Conservation (phyloP, 2,797 vertebrate species). For the Ispidina lecontei region DNA sequence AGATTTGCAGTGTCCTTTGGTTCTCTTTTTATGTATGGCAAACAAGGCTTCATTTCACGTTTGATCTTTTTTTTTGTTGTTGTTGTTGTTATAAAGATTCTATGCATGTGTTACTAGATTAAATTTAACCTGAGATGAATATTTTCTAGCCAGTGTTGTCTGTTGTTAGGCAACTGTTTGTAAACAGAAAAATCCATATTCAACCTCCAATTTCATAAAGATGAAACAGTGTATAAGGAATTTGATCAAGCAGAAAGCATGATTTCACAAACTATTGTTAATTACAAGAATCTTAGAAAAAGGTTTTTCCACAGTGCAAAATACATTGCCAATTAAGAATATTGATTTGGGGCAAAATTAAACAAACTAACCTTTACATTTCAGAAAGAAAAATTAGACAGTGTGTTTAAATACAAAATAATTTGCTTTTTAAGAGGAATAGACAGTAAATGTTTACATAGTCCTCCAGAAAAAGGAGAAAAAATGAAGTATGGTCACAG, state of each 20-base stretch:
- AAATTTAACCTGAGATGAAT: not conserved
- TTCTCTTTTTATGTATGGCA: not conserved
- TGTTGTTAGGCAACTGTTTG: not conserved
- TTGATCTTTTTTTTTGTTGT: not conserved
- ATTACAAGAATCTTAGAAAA: not conserved
- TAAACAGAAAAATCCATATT: not conserved
- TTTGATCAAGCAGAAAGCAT: not conserved
- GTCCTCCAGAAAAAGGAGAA: no score
- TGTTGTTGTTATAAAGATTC: not conserved
- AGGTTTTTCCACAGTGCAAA: not conserved
- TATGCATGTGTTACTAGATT: not conserved
- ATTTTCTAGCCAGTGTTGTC: not conserved
- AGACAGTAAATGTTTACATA: not conserved
- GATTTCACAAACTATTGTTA: not conserved
- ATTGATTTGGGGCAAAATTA: not conserved
- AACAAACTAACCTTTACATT: not conserved
- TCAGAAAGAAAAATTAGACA: not conserved
- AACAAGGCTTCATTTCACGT: not conserved
- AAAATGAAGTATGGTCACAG: rapidly evolving
- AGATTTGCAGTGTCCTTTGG: not conserved
- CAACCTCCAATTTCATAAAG: not conserved
- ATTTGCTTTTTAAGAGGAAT: not conserved
- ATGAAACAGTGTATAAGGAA: not conserved
- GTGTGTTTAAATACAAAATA: not conserved
- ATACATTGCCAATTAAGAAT: not conserved